These are phyloP conservation scores for Leptobrachium leishanense DNA, from an alignment of 2,113 vertebrate species.

Conservation along the genomic window DNA sequence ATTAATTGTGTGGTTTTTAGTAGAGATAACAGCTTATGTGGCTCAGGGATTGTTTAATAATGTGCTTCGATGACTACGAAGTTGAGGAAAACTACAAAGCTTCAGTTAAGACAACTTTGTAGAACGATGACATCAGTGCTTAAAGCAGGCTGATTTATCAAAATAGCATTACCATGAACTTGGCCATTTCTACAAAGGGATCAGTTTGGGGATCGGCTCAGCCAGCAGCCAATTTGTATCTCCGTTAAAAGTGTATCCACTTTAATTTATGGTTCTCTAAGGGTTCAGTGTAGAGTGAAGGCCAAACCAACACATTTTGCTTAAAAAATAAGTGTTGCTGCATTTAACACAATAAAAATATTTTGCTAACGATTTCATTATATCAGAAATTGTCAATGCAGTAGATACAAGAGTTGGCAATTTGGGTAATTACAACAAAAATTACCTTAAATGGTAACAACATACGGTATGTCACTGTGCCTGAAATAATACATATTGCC, in stretches of 20 bases:
- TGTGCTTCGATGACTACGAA: background rate
- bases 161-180: background rate
- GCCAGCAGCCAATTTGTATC: background rate
- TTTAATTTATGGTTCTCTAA: background rate
- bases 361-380: too few relatives aligned
- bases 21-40: background rate
- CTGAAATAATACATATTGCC: too few relatives aligned
- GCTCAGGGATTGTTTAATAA: background rate
- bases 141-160: background rate
- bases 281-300: background rate
- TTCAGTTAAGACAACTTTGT: background rate
- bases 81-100: conserved; percentile 4
- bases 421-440: too few relatives aligned
- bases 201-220: background rate
- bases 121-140: background rate
- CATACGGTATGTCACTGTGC: too few relatives aligned
- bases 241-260: background rate
- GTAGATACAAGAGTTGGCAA: too few relatives aligned
- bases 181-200: background rate
- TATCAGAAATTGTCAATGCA: too few relatives aligned
- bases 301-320: background rate
- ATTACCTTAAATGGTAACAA: too few relatives aligned
- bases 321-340: background rate
- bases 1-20: background rate
- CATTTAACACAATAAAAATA: too few relatives aligned